Evolutionary conservation across 1,140 invertebrate genomes (phyloP), one percentile per base, ranked within the genome.

Genomic region (Oncopodura yosiiana): DNA sequence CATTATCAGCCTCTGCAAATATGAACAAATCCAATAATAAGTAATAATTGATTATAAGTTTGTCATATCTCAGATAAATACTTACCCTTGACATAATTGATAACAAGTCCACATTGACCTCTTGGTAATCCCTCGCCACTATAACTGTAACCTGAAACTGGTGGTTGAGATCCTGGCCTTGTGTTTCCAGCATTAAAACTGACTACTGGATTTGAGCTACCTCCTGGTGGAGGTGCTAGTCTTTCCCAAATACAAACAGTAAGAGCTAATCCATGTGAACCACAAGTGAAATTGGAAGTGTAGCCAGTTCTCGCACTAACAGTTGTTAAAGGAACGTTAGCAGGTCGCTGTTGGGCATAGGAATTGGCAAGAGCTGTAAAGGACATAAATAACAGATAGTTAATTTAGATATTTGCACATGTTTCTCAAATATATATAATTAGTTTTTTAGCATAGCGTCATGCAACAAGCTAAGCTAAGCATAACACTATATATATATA

Each of bases 281-380:
- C 45, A 46, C 62, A 63, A 21, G 58, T 46, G 42, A 63, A 57
- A 48, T 63, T 60, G 14, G 56, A 26, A 3, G 58, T 14, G 26
- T 18, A 32, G 16, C 58, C 62, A 21, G 32, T 19, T 36, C 32
- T 56, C 8, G 62, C 62, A 16, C 2, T 21, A 1, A 63, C 16
- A 19, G 38, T 36, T 11, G 26, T 32, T 3, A 27, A 12, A 36
- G 54, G 49, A 32, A 63, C 61, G 21, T 42, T 5, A 1, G 61
- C 61, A 18, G 53, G 49, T 16, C n/a, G n/a, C n/a, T n/a, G n/a
- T n/a, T n/a, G n/a, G n/a, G n/a, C n/a, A n/a, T n/a, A n/a, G n/a
- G n/a, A n/a, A n/a, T n/a, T n/a, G n/a, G n/a, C n/a, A n/a, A n/a
- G n/a, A n/a, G n/a, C n/a, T n/a, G n/a, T n/a, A n/a, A n/a, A n/a